phyloP scores from a whole-genome alignment of 2,113 vertebrate species.

The Tiliqua scincoides region DNA sequence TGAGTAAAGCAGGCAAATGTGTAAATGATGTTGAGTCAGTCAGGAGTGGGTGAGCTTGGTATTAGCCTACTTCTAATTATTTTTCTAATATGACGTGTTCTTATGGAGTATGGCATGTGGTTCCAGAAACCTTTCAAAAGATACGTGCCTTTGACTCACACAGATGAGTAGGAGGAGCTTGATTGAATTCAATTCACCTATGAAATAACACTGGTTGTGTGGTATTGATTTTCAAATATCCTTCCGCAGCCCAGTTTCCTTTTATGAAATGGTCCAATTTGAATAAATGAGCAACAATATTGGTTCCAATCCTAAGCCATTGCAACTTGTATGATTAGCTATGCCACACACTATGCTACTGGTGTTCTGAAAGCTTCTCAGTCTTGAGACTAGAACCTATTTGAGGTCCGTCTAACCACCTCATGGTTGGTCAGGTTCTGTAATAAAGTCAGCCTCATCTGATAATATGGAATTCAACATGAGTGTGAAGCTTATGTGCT shows the following conservation, averaged over 20 bases:
- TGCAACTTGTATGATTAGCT: slow-evolving; percentile 32
- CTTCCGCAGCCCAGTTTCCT: background rate
- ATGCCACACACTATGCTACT: background rate
- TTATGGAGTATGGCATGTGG: slow-evolving; percentile 41
- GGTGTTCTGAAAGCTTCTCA: slow-evolving; percentile 6
- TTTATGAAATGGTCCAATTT: slow-evolving; percentile 29
- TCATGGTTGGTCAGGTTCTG: background rate
- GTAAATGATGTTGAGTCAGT: slow-evolving; percentile 54
- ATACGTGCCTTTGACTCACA: slow-evolving; percentile 53
- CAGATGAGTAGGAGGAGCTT: slow-evolving; percentile 36
- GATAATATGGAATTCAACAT: background rate
- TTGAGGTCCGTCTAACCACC: background rate
- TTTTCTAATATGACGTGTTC: slow-evolving; percentile 63
- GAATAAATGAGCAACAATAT: slow-evolving; percentile 5
- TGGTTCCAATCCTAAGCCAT: background rate
- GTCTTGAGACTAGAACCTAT: background rate
- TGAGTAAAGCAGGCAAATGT: slow-evolving; percentile 9
- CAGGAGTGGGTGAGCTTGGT: background rate
- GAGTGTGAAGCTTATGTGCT: background rate
- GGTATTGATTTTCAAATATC: background rate
- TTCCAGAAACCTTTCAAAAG: slow-evolving; percentile 50
- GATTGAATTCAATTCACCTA: slow-evolving; percentile 6
- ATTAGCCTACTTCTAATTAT: slow-evolving; percentile 43
- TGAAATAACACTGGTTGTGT: slow-evolving; percentile 6
- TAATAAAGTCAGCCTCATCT: background rate